These are phyloP conservation scores for Rhipidura dahli DNA, from an alignment of 2,113 vertebrate species.

Conservation along the genomic window DNA sequence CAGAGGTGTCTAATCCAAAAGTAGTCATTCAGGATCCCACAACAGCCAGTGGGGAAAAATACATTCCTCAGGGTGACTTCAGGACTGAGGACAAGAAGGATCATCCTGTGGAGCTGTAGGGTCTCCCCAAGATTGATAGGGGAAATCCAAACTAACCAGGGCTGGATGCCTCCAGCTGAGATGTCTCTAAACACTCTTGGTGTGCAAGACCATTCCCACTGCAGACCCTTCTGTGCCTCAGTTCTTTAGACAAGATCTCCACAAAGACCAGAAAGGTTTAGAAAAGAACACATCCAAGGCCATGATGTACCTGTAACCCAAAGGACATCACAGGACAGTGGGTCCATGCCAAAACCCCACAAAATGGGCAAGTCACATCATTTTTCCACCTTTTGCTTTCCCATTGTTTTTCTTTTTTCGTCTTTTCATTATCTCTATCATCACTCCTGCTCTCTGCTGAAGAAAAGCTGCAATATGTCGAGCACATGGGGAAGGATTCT, in stretches of 20 bases:
- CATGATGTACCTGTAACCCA: neutral
- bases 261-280: neutral
- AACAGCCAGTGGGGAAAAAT: neutral
- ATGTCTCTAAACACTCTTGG: neutral
- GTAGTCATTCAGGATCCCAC: neutral
- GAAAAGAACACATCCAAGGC: neutral
- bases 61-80: neutral
- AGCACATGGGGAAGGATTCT: neutral
- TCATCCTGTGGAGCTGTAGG: neutral
- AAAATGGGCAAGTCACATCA: neutral
- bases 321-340: accelerated
- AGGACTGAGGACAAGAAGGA: neutral
- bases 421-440: neutral
- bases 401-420: neutral
- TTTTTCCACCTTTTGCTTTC: neutral
- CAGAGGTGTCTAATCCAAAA: neutral
- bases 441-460: neutral
- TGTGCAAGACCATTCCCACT: neutral
- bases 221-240: neutral
- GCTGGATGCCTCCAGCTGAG: neutral
- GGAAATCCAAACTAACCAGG: neutral
- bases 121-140: neutral
- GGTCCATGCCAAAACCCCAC: neutral
- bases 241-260: neutral
- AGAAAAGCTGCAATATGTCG: neutral